Evolutionary conservation across 2,888 invertebrate species (phyloP).

Genomic region (Macaria liturata): DNA sequence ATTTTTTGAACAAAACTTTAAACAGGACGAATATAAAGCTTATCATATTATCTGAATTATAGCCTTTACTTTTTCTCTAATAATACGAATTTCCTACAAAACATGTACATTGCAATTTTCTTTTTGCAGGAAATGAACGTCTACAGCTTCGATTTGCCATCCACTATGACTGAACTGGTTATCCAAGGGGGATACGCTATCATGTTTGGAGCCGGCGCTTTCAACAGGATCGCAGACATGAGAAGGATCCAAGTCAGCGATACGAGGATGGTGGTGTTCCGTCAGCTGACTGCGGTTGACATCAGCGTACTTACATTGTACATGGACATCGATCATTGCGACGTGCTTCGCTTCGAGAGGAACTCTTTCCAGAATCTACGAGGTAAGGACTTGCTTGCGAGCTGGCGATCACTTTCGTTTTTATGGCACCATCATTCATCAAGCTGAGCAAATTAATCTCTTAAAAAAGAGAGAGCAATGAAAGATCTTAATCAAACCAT

Average conservation of each 20-base stretch:
- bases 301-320: slow-evolving; percentile 83
- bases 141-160: slow-evolving; percentile 79
- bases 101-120: not conserved
- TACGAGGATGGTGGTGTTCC: slow-evolving; percentile 79
- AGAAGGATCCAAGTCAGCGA: slow-evolving; percentile 80
- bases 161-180: slow-evolving; percentile 82
- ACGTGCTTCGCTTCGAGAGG: slow-evolving; percentile 83
- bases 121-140: slow-evolving; percentile 69
- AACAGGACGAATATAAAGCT: no score
- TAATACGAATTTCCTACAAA: no score
- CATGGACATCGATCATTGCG: slow-evolving; percentile 84
- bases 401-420: no score
- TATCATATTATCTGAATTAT: no score
- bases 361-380: slow-evolving; percentile 85
- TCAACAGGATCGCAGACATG: slow-evolving; percentile 80
- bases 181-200: slow-evolving; percentile 82
- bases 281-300: slow-evolving; percentile 84
- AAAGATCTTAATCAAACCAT: no score
- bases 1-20: no score
- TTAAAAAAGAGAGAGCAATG: no score
- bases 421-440: no score
- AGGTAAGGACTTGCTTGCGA: slow-evolving; percentile 52
- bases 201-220: slow-evolving; percentile 80
- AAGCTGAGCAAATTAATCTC: no score
- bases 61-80: no score